Conservation (phyloP, 2,797 vertebrate species). For the Potorous gilbertii region DNA sequence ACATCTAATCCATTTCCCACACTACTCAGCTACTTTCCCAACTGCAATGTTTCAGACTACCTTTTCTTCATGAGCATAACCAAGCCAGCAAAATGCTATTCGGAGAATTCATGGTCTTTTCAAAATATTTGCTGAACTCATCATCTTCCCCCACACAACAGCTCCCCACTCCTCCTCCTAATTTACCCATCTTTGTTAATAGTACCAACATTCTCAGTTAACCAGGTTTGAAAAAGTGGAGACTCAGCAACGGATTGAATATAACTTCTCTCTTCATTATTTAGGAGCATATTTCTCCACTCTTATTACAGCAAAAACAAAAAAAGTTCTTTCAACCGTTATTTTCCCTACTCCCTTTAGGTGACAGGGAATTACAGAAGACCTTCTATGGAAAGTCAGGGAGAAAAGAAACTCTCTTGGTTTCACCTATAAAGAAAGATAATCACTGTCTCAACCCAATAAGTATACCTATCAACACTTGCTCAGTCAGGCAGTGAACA, state of each 20-base stretch:
- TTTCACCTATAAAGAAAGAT: not conserved
- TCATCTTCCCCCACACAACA: not conserved
- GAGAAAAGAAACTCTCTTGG: not conserved
- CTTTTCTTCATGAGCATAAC: not conserved
- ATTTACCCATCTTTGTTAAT: not conserved
- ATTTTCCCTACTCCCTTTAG: not conserved
- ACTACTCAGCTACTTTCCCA: no score
- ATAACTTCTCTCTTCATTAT: not conserved
- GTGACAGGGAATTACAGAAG: not conserved
- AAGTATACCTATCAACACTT: not conserved
- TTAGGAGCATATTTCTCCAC: not conserved
- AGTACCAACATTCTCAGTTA: not conserved
- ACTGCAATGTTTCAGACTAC: not conserved
- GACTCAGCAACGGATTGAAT: not conserved
- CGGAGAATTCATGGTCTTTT: not conserved
- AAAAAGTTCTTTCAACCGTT: not conserved
- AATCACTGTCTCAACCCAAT: not conserved
- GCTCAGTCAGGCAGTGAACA: not conserved
- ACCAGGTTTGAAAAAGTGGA: not conserved
- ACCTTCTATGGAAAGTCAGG: not conserved
- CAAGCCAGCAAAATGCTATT: conserved; percentile 9
- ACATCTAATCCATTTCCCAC: not conserved
- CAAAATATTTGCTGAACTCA: not conserved
- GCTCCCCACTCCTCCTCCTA: not conserved
- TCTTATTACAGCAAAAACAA: not conserved